Conservation (phyloP, 2,888 invertebrate species). For the Drosophila paranaensis region DNA sequence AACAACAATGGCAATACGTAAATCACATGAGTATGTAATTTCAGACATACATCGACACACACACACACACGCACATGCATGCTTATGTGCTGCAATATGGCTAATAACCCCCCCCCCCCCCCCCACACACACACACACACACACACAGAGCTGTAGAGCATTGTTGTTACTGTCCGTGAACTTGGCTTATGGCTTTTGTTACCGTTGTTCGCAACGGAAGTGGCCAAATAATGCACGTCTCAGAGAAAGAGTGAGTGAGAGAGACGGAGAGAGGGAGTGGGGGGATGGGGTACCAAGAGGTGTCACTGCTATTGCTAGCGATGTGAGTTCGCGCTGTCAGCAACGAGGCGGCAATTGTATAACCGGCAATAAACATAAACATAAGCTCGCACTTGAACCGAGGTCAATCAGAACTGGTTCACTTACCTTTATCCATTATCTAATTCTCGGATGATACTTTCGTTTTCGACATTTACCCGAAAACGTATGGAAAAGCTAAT, state of each 20-base stretch:
- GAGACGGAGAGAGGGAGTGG: not conserved
- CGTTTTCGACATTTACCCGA: constrained; percentile 5
- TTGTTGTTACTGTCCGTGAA: constrained; percentile 68
- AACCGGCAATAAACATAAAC: constrained; percentile 53
- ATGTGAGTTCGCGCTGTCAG: constrained; percentile 33
- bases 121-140: too few species aligned
- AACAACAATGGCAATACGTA: constrained; percentile 68
- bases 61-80: constrained; percentile 15
- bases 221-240: constrained; percentile 39
- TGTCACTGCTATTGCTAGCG: constrained; percentile 77
- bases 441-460: constrained; percentile 24
- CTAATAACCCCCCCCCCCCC: too few species aligned
- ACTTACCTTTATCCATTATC: constrained; percentile 13
- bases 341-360: constrained; percentile 46
- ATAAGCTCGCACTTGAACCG: constrained; percentile 11
- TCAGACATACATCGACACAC: constrained; percentile 54
- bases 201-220: constrained; percentile 71
- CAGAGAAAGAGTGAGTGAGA: constrained; percentile 17
- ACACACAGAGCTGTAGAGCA: constrained; percentile 22
- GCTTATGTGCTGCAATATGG: constrained; percentile 9
- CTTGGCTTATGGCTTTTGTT: constrained; percentile 74
- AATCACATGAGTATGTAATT: constrained; percentile 73
- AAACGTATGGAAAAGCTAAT: too few species aligned
- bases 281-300: not conserved
- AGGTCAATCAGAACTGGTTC: constrained; percentile 20